phyloP scores from a whole-genome alignment of 2,113 vertebrate genomes.

The Reinhardtius hippoglossoides region DNA sequence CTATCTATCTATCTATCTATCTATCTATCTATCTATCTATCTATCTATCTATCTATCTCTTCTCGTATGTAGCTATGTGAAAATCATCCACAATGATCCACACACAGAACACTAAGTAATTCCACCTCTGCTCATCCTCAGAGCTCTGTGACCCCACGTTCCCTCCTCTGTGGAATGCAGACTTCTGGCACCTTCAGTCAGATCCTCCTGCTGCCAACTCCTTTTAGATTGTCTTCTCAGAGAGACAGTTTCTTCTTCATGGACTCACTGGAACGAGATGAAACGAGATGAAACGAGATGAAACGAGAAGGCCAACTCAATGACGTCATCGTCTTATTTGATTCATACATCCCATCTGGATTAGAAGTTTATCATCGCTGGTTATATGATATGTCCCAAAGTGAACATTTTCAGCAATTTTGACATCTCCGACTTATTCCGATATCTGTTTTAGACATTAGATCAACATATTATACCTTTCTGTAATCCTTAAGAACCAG shows the following conservation, averaged over 20 bases:
- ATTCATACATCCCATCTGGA: slow-evolving; percentile 31
- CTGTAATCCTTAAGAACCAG: no score
- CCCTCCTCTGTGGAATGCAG: slow-evolving; percentile 14
- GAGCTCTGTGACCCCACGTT: neutral
- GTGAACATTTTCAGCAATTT: no score
- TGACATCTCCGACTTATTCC: no score
- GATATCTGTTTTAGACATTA: no score
- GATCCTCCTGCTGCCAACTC: neutral
- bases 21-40: no score
- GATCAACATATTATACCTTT: no score
- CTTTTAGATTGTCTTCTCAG: neutral
- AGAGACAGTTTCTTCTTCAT: slow-evolving; percentile 2
- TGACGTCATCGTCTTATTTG: slow-evolving; percentile 1
- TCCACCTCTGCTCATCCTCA: slow-evolving; percentile 7
- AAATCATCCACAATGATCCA: neutral
- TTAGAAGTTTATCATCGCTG: neutral
- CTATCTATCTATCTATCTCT: neutral
- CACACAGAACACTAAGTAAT: neutral
- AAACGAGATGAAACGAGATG: neutral
- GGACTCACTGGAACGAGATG: neutral
- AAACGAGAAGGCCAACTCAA: neutral
- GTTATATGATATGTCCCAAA: neutral
- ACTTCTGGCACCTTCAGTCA: slow-evolving; percentile 10
- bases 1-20: no score
- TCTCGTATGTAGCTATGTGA: neutral